These are phyloP conservation scores for Papio anubis DNA, from an alignment of 2,113 vertebrate genomes.

Conservation along the genomic window DNA sequence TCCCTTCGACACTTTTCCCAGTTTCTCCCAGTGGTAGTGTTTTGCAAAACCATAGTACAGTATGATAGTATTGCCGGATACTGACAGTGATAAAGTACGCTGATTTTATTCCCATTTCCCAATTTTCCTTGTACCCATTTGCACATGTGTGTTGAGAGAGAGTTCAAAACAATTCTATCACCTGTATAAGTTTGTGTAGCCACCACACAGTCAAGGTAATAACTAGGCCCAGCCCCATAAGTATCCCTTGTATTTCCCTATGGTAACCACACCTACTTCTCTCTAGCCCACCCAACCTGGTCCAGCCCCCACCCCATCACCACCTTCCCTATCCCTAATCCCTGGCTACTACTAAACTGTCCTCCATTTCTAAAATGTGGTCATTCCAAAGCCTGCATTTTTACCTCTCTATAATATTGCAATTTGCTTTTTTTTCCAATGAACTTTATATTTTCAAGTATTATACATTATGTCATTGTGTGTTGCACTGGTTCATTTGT, in stretches of 20 bases:
- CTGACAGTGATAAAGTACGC: neutral
- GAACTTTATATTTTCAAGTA: neutral
- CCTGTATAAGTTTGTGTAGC: neutral
- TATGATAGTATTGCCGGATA: neutral
- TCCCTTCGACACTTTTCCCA: neutral
- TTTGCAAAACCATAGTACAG: neutral
- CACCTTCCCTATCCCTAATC: neutral
- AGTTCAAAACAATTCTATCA: neutral
- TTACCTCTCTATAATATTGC: neutral
- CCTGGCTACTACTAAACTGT: neutral
- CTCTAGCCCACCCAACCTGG: neutral
- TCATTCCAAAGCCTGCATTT: neutral
- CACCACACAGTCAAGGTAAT: neutral
- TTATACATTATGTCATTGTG: neutral
- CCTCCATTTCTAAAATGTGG: neutral
- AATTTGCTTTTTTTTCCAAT: neutral
- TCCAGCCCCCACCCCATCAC: neutral
- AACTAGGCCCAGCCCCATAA: neutral
- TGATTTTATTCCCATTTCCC: neutral
- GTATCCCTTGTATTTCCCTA: neutral
- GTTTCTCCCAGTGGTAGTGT: neutral
- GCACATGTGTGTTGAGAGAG: neutral
- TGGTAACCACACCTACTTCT: neutral
- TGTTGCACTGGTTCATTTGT: neutral
- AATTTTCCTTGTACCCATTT: neutral